These are phyloP conservation scores for Colletes gigas DNA, from an alignment of 1,140 invertebrate genomes.

Conservation along the genomic window DNA sequence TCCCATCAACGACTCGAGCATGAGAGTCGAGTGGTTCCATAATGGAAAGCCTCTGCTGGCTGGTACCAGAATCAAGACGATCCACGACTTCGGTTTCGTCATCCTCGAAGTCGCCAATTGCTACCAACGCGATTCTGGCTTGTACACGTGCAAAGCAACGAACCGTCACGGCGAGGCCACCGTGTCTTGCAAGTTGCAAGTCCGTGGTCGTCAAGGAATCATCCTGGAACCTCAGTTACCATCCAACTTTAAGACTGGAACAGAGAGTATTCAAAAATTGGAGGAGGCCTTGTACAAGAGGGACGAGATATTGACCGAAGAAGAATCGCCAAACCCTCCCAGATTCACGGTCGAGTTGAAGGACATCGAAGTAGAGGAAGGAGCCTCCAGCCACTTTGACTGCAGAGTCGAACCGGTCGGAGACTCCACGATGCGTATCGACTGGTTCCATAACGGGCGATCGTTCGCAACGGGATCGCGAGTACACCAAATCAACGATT, in stretches of 20 bases:
- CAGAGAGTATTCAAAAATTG: slow-evolving; percentile 93
- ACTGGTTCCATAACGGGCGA: slow-evolving; percentile 96
- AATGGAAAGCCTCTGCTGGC: slow-evolving; percentile 94
- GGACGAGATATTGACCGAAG: slow-evolving; percentile 90
- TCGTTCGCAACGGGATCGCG: slow-evolving; percentile 94
- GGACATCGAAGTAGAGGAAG: slow-evolving; percentile 92
- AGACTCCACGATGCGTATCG: slow-evolving; percentile 93
- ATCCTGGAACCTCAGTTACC: slow-evolving; percentile 95
- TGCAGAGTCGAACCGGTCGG: slow-evolving; percentile 93
- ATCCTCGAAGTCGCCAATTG: slow-evolving; percentile 95
- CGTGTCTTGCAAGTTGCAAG: slow-evolving; percentile 91
- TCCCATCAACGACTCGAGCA: slow-evolving; percentile 95
- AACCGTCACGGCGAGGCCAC: slow-evolving; percentile 95
- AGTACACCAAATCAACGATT: slow-evolving; percentile 95
- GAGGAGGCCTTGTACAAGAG: slow-evolving; percentile 94
- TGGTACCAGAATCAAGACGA: slow-evolving; percentile 94
- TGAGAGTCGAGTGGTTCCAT: slow-evolving; percentile 98
- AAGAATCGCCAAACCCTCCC: slow-evolving; percentile 93
- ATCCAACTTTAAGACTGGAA: slow-evolving; percentile 91
- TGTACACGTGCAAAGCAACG: slow-evolving; percentile 95
- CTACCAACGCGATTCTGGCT: slow-evolving; percentile 92
- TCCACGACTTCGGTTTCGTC: slow-evolving; percentile 96
- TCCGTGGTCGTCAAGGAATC: slow-evolving; percentile 92
- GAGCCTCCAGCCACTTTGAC: slow-evolving; percentile 94
- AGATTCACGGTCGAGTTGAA: slow-evolving; percentile 92